These are phyloP conservation scores for Eupithecia vulgata DNA, from an alignment of 2,888 invertebrate genomes.

Conservation along the genomic window DNA sequence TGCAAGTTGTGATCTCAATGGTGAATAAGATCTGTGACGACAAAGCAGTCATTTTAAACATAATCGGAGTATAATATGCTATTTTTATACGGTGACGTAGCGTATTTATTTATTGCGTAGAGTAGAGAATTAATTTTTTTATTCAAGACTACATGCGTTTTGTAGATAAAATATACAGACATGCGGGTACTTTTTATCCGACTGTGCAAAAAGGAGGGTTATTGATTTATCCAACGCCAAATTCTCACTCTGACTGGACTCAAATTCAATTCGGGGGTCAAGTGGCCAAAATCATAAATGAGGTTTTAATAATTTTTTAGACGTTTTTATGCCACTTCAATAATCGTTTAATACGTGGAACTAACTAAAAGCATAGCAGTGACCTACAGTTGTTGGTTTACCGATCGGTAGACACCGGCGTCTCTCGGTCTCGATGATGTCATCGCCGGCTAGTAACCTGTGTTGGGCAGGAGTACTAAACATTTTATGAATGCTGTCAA, in stretches of 20 bases:
- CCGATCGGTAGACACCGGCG: conserved; percentile 39
- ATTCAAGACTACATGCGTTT: not conserved
- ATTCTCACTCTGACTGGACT: too few species aligned
- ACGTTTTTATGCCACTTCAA: not conserved
- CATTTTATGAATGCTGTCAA: conserved; percentile 32
- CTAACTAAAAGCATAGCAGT: not conserved
- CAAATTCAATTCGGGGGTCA: not conserved
- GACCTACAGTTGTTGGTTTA: conserved; percentile 17
- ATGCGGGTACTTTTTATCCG: not conserved
- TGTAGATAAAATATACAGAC: not conserved
- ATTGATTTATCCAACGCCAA: not conserved
- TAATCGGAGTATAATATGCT: conserved; percentile 29
- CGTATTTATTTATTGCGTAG: not conserved
- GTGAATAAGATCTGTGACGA: conserved; percentile 65
- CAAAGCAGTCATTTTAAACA: conserved; percentile 20
- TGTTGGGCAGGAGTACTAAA: conserved; percentile 61
- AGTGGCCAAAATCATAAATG: not conserved
- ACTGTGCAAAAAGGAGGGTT: too few species aligned
- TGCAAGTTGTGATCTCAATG: conserved; percentile 53
- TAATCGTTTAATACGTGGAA: not conserved
- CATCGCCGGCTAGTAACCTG: conserved; percentile 61
- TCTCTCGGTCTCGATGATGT: conserved; percentile 64
- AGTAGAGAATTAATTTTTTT: not conserved
- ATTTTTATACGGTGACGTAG: conserved; percentile 34
- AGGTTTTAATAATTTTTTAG: not conserved